Base-by-base conservation (phyloP, 1,140 invertebrate species). In the Hesperophylax magnus region DNA sequence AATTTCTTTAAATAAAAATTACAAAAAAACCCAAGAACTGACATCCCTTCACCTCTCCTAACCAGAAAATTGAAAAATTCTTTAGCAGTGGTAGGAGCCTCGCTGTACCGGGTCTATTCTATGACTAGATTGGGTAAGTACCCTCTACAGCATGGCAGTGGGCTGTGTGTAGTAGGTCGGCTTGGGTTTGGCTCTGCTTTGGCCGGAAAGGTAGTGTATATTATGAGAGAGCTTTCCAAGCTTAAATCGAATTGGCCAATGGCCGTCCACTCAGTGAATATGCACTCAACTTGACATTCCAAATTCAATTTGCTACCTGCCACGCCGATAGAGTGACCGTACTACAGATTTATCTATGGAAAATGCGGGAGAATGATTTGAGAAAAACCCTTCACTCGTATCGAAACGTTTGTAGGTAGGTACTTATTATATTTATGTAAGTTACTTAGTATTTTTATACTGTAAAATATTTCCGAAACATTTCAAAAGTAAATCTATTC, bases 241-340 rank as follows among this genome's bases (percentile, higher is more conserved):
- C 71, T 77, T 74, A 83, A 83, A 83, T 83, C 71, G 82, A 83
- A 83, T 83, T 83, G 79, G 79, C 60, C 65, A 65, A 71, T 83
- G 75, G 75, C 74, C 82, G 76, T 78, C 76, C 82, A 72, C 75
- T 75, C 67, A 72, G 82, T 83, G 82, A 83, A 83, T 83, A 83
- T 83, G 82, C 82, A 83, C 82, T 83, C 82, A 83, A 83, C 65
- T 79, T 83, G 82, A 83, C 82, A 76, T 83, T 52, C 82, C 79
- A 80, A 81, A 83, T 83, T 83, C 82, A 83, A 83, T 83, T 83
- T 83, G 31, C 78, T 77, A 79, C 76, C 82, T 83, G 82, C 79
- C 81, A 75, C 71, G 60, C 63, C 72, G 67, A 47, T 71, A 77
- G 75, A 82, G 81, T 82, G 78, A 61, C 78, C 67, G 14, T 22